Percentiles rank a stretch among this genome's conserved stretches.
Conservation (phyloP, 37 sponge, comb jelly and placozoan genomes). For the Halichondria panicea region DNA sequence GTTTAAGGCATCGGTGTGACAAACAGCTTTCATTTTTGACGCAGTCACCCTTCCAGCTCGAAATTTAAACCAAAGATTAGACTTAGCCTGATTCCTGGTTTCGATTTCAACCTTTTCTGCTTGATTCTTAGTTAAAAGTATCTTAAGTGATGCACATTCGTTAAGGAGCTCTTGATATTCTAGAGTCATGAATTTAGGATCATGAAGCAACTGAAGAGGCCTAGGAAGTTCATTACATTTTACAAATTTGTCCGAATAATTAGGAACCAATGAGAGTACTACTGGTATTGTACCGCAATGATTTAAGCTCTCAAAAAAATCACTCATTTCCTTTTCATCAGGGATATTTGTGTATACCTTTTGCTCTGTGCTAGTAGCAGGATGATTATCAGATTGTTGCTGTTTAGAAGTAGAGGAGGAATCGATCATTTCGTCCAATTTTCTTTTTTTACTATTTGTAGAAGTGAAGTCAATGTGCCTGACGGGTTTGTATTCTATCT, state of each 20-base stretch:
- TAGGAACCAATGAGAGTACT: constrained; percentile 30
- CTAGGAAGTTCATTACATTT: constrained; percentile 16
- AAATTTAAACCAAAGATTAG: constrained; percentile 44
- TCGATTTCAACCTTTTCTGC: constrained; percentile 10
- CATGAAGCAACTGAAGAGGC: constrained; percentile 16
- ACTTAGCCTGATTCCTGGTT: constrained; percentile 51
- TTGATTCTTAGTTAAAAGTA: constrained; percentile 14
- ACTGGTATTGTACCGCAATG: constrained; percentile 40
- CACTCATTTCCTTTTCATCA: background rate
- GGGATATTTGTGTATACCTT: no score
- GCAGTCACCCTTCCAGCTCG: constrained; percentile 68
- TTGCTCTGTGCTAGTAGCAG: no score
- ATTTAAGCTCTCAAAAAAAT: constrained; percentile 4
- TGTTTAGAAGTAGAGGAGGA: background rate
- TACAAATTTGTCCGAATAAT: constrained; percentile 26
- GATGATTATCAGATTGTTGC: background rate
- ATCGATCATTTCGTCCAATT: background rate
- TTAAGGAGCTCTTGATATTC: constrained; percentile 25
- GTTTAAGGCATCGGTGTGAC: constrained; percentile 15
- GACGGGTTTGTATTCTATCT: constrained; percentile 41
- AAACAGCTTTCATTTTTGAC: constrained; percentile 58
- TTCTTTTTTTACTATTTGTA: constrained; percentile 19
- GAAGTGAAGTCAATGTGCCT: constrained; percentile 38
- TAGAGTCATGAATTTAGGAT: constrained; percentile 8
- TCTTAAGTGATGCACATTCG: background rate